Conservation (phyloP, 1,140 invertebrate species). For the Calephelis virginiensis region DNA sequence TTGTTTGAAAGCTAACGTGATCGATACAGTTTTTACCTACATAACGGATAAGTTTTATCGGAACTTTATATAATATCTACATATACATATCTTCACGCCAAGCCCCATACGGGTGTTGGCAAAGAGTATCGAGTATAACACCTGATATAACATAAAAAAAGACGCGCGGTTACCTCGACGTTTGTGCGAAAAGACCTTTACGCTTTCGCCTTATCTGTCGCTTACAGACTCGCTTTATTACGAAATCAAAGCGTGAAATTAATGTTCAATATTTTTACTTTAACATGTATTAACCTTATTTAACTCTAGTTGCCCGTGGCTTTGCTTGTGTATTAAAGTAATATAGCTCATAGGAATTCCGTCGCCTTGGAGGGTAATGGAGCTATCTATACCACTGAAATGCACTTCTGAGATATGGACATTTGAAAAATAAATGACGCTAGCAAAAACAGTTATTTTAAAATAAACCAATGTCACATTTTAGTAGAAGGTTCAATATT, state of each 20-base stretch:
- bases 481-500: too few relatives aligned
- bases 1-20: too few relatives aligned
- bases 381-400: not conserved
- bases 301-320: not conserved
- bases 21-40: too few relatives aligned
- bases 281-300: constrained; percentile 7
- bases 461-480: too few relatives aligned
- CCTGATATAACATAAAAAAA: not conserved
- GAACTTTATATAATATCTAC: too few relatives aligned
- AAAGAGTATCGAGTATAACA: not conserved
- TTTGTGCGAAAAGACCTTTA: constrained; percentile 3
- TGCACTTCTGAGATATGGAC: too few relatives aligned
- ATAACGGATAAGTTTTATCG: too few relatives aligned
- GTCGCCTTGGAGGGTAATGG: too few relatives aligned
- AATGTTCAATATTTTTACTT: constrained; percentile 11
- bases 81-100: too few relatives aligned
- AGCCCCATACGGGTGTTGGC: too few relatives aligned
- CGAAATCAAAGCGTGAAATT: constrained; percentile 9
- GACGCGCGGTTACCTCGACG: not conserved
- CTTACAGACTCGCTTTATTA: constrained; percentile 10
- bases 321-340: not conserved
- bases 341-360: not conserved
- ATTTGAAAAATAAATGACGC: too few relatives aligned
- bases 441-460: too few relatives aligned
- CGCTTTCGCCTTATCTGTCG: constrained; percentile 3